Evolutionary conservation across 2,797 vertebrate species (phyloP).

Genomic region (Sebastes iracundus): DNA sequence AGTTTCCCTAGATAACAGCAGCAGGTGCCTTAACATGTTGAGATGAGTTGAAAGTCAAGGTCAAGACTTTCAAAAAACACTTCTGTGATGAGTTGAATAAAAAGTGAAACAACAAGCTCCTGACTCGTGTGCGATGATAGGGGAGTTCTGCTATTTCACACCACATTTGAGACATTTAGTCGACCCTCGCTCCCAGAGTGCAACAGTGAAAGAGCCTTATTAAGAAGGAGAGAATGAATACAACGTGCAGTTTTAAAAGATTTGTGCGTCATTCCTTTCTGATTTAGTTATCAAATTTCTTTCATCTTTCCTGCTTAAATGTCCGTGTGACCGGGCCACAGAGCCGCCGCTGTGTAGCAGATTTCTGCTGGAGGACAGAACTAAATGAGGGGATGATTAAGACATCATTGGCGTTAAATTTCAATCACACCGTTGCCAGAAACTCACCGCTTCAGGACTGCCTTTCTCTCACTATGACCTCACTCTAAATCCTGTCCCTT

Average conservation of each 20-base stretch:
- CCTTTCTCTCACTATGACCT: not conserved
- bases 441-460: not conserved
- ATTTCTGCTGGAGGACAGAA: not conserved
- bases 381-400: not conserved
- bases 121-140: not conserved
- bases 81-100: not conserved
- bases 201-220: not conserved
- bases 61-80: not conserved
- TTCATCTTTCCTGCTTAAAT: not conserved
- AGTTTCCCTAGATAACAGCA: slow-evolving; percentile 2
- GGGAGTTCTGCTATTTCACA: not conserved
- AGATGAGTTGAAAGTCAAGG: not conserved
- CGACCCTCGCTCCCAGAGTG: not conserved
- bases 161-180: not conserved
- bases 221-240: not conserved
- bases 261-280: not conserved
- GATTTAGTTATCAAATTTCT: not conserved
- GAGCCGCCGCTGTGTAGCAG: not conserved
- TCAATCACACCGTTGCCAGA: not conserved
- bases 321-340: not conserved
- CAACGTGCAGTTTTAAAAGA: not conserved
- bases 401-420: not conserved
- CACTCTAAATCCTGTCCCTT: not conserved
- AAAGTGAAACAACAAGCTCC: not conserved
- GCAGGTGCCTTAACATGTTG: not conserved